Evolutionary conservation across 2,113 vertebrate genomes (phyloP).

Genomic region (Hoplias malabaricus): DNA sequence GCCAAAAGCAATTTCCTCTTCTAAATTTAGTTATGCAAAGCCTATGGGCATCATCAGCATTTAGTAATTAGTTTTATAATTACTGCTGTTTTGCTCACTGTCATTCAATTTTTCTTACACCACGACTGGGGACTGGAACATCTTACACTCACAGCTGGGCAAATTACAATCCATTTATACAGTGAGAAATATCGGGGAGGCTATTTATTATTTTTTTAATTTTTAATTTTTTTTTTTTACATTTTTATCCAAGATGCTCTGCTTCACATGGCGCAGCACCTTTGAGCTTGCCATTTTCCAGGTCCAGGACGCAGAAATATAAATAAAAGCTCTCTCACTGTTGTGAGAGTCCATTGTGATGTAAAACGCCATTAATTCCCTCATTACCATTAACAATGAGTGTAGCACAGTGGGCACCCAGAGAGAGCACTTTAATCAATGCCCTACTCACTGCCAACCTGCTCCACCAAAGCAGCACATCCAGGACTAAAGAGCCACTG

Average conservation of each 20-base stretch:
- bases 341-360: conserved; percentile 55
- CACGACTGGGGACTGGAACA: conserved; percentile 93
- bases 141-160: conserved; percentile 95
- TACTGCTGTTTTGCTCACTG: conserved; percentile 98
- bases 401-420: conserved; percentile 49
- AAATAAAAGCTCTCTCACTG: conserved; percentile 26
- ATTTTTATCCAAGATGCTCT: conserved; percentile 41
- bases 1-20: conserved; percentile 99
- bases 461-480: conserved; percentile 34
- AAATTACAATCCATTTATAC: conserved; percentile 92
- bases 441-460: conserved; percentile 44
- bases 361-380: conserved; percentile 57
- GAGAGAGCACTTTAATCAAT: conserved; percentile 55
- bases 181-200: conserved; percentile 67
- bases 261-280: conserved; percentile 28
- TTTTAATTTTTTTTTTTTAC: too few species aligned
- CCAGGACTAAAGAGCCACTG: conserved; percentile 18
- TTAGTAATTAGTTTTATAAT: conserved; percentile 99
- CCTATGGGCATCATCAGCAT: conserved; percentile 99
- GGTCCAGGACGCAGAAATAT: conserved; percentile 31
- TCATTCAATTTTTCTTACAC: conserved; percentile 97
- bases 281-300: conserved; percentile 42
- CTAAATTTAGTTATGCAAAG: conserved; percentile 99
- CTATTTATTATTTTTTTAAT: conserved; percentile 21
- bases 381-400: conserved; percentile 59